Conservation (phyloP, 2,113 vertebrate genomes). For the Psilopogon haemacephalus region DNA sequence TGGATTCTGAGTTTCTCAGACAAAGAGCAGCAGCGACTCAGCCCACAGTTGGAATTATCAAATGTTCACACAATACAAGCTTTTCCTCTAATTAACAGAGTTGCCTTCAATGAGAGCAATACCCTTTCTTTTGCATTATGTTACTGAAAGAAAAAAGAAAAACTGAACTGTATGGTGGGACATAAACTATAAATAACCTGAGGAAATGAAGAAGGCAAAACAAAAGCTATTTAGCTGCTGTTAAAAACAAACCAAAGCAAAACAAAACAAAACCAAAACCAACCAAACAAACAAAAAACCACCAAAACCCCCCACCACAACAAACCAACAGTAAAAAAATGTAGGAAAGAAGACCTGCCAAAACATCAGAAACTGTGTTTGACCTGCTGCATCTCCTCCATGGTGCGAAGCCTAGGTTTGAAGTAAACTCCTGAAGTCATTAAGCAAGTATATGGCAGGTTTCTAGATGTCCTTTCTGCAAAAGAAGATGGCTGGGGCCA, state of each 20-base stretch:
- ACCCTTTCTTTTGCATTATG: background rate
- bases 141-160: background rate
- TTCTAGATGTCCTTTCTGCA: conserved; percentile 20
- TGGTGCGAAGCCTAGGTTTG: conserved; percentile 20
- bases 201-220: conserved; percentile 13
- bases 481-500: no score
- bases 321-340: background rate
- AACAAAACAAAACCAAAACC: background rate
- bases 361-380: background rate
- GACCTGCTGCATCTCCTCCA: background rate
- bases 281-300: background rate
- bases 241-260: background rate
- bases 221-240: background rate
- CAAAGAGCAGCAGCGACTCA: conserved; percentile 53
- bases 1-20: conserved; percentile 61
- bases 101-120: background rate
- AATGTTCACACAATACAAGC: conserved; percentile 22
- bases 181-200: conserved; percentile 2
- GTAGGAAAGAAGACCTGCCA: conserved; percentile 4
- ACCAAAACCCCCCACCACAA: background rate
- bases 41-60: conserved; percentile 43
- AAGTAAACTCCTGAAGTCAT: background rate
- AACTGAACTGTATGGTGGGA: background rate
- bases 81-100: conserved; percentile 52
- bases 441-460: conserved; percentile 8